Evolutionary conservation across 2,113 vertebrate species (phyloP), one percentile per base, ranked within the genome.

Genomic region (Caretta caretta): DNA sequence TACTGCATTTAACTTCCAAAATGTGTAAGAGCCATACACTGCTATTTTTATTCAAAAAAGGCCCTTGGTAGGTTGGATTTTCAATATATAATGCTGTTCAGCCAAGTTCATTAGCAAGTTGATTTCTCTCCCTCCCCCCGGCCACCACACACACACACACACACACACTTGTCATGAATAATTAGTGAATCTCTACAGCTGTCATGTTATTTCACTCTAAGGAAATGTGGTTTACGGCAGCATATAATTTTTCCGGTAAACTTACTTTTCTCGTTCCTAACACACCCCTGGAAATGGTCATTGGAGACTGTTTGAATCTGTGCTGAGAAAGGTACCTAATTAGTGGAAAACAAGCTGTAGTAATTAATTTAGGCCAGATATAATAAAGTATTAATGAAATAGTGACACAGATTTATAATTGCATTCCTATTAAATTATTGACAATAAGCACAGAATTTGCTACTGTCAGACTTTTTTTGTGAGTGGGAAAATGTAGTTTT

Each of bases 1-100:
- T 38, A 27, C 11, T 0, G 0, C 24, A 80, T 2, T 16, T 92
- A 6, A 29, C 42, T 62, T 78, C 56, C 82, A 20, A 6, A 0
- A 7, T 5, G 29, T 69, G 38, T 84, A 8, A 59, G 88, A 90
- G n/a, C 54, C 62, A 2, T 35, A 1, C 89, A 14, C 11, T 90
- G 6, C 49, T 92, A 50, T 5, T 90, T 27, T 20, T 88, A 27
- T 84, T 90, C 56, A 31, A 91, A 90, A 2, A 16, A 56, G 14
- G 3, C 24, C 27, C 29, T 2, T n/a, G 29, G 84, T 92, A 89
- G 29, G 22, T 35, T 48, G 81, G 62, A 48, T 92, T 92, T 93
- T 79, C 90, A 12, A 94, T 31, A 20, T 29, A 16, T 57, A 27
- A 10, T 56, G 3, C 11, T 83, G 0, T 88, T 78, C 46, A 72